These are phyloP conservation scores for Cylindroiulus punctatus DNA, from an alignment of 2,888 invertebrate genomes.

Conservation along the genomic window DNA sequence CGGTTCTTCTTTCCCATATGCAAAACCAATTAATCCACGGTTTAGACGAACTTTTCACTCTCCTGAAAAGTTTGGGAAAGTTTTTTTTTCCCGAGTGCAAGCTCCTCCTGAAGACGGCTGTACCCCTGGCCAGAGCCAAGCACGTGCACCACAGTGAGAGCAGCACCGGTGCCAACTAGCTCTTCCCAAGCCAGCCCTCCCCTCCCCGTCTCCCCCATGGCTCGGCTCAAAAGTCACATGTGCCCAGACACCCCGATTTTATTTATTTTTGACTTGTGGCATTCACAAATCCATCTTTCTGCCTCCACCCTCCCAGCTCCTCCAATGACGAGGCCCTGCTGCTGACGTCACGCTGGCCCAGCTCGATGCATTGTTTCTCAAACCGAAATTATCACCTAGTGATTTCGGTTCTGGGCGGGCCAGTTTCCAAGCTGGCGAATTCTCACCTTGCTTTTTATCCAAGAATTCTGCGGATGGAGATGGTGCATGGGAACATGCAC, in stretches of 20 bases:
- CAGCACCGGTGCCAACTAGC: slow-evolving; percentile 44
- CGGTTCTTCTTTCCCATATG: slow-evolving; percentile 56
- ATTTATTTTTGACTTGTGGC: slow-evolving; percentile 45
- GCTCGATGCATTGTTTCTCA: background rate
- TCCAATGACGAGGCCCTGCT: background rate
- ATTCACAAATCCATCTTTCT: slow-evolving; percentile 25
- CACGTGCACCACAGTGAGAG: slow-evolving; percentile 34
- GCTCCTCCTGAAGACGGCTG: background rate
- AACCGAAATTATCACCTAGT: background rate
- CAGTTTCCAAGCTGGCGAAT: background rate
- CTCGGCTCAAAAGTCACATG: slow-evolving; percentile 37
- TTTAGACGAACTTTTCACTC: slow-evolving; percentile 12
- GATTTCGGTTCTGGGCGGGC: background rate
- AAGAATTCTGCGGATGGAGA: background rate
- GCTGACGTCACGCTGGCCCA: background rate
- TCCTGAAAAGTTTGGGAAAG: slow-evolving; percentile 3
- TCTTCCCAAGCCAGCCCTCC: background rate
- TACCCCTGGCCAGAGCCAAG: slow-evolving; percentile 28
- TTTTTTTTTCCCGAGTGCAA: background rate
- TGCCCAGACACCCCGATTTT: slow-evolving; percentile 14
- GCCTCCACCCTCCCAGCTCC: background rate
- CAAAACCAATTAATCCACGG: slow-evolving; percentile 31
- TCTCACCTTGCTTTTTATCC: background rate
- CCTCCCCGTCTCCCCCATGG: slow-evolving; percentile 7
- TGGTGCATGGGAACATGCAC: background rate